phyloP scores from a whole-genome alignment of 2,113 vertebrate species.

The Dasyprocta punctata region DNA sequence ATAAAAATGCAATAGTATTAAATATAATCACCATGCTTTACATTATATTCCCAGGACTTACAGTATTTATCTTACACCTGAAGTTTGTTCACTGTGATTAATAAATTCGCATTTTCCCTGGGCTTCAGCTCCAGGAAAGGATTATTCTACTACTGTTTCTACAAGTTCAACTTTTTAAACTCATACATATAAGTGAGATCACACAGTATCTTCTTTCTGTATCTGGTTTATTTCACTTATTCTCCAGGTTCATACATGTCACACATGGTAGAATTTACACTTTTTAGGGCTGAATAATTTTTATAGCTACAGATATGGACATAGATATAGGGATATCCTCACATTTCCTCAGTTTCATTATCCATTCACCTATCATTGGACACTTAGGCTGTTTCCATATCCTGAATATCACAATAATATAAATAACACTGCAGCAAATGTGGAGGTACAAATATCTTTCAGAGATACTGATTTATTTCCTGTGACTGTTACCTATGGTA shows the following conservation, averaged over 20 bases:
- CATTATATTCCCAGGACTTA: neutral
- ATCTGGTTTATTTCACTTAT: neutral
- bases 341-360: neutral
- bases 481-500: neutral
- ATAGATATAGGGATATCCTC: neutral
- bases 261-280: neutral
- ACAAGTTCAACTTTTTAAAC: neutral
- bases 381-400: neutral
- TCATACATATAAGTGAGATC: neutral
- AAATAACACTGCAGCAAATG: neutral
- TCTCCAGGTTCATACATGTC: neutral
- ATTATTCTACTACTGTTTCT: neutral
- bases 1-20: neutral
- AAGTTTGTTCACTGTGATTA: neutral
- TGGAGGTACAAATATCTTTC: neutral
- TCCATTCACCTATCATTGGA: neutral
- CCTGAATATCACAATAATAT: neutral
- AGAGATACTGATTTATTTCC: neutral
- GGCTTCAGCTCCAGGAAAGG: neutral
- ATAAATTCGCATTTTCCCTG: neutral
- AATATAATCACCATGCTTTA: neutral
- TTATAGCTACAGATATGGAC: neutral
- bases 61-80: neutral
- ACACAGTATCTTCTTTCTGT: neutral
- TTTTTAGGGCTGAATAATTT: neutral